Percentiles rank a stretch among this genome's conserved stretches.
phyloP scores from a whole-genome alignment of 2,113 vertebrate species.

The Atrichornis clamosus region DNA sequence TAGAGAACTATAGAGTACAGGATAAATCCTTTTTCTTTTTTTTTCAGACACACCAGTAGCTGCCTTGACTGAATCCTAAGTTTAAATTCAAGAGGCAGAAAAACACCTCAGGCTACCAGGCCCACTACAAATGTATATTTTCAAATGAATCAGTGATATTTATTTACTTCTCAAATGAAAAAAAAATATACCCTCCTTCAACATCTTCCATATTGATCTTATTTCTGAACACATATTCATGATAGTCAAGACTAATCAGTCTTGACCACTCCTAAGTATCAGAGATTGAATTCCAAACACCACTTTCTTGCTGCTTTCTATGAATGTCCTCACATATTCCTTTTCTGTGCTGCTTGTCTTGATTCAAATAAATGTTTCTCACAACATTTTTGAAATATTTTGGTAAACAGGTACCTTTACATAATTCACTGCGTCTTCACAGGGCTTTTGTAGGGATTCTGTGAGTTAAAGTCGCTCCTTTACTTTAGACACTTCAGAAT shows the following conservation, averaged over 20 bases:
- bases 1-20: background rate
- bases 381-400: background rate
- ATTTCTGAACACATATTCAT: background rate
- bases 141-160: background rate
- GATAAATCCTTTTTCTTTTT: background rate
- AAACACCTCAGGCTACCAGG: background rate
- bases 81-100: background rate
- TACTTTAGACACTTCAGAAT: background rate
- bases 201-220: background rate
- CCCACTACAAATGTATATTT: background rate
- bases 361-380: background rate
- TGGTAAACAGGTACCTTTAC: background rate
- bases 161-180: background rate
- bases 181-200: background rate
- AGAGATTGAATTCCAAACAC: background rate
- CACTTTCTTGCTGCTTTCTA: background rate
- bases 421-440: background rate
- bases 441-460: background rate
- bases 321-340: background rate
- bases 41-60: background rate
- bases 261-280: background rate
- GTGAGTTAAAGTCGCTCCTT: background rate
- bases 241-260: background rate
- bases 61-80: background rate
- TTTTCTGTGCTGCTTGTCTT: background rate